These are phyloP conservation scores for Cherax destructor DNA, from an alignment of 1,140 invertebrate species.

Conservation along the genomic window DNA sequence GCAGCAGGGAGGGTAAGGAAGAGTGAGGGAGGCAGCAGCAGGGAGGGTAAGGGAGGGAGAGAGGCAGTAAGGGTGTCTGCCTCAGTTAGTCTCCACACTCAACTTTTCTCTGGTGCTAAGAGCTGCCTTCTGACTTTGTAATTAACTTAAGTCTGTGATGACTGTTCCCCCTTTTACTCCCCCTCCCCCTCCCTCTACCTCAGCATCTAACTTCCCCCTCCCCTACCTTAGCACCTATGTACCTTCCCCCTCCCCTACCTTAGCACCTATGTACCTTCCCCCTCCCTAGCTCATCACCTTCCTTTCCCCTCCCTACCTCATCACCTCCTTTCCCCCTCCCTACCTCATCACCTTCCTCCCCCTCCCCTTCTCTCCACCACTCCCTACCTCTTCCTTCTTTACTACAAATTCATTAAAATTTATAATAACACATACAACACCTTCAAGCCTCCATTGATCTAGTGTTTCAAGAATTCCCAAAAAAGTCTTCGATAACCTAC, in stretches of 20 bases:
- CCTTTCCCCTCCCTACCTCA: background rate
- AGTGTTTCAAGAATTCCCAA: too few species aligned
- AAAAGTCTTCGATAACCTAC: too few species aligned
- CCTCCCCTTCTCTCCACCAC: too few species aligned
- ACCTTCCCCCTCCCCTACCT: background rate
- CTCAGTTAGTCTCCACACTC: constrained; percentile 27
- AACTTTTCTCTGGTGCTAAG: constrained; percentile 43
- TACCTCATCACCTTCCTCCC: background rate
- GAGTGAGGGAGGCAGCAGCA: background rate
- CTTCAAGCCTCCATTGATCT: too few species aligned
- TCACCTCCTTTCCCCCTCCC: too few species aligned
- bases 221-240: too few species aligned
- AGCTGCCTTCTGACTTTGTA: constrained; percentile 49
- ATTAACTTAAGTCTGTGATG: constrained; percentile 48
- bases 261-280: background rate
- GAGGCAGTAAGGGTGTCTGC: constrained; percentile 6
- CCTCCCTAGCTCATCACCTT: too few species aligned
- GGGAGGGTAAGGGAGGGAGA: background rate
- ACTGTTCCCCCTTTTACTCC: background rate
- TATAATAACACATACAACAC: too few species aligned
- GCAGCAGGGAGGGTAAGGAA: background rate
- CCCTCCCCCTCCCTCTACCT: background rate
- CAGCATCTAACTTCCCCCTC: background rate
- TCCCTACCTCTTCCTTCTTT: too few species aligned
- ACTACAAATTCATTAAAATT: too few species aligned